Conservation (phyloP, 2,797 vertebrate genomes). For the Morus bassanus region DNA sequence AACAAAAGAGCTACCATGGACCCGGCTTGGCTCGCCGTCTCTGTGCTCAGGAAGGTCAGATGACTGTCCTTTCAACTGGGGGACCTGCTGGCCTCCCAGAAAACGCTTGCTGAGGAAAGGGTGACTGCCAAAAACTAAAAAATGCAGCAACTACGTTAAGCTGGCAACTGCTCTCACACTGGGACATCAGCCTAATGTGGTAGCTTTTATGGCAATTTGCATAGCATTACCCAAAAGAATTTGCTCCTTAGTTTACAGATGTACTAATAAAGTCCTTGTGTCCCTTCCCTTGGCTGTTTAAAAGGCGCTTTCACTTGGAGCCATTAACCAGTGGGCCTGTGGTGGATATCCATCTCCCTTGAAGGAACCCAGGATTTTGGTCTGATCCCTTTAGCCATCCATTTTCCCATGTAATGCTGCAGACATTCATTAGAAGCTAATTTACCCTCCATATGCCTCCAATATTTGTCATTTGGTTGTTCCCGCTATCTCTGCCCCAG, state of each 20-base stretch:
- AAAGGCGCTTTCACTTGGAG: not conserved
- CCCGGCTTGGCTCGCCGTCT: not conserved
- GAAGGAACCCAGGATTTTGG: conserved; percentile 42
- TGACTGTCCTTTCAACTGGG: not conserved
- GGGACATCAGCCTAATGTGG: conserved; percentile 28
- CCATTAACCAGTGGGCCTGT: conserved; percentile 19
- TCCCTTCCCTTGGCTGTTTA: not conserved
- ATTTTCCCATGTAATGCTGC: conserved; percentile 7
- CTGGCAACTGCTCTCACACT: conserved; percentile 14
- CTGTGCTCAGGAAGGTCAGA: not conserved
- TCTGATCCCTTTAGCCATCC: conserved; percentile 30
- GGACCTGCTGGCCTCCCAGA: not conserved
- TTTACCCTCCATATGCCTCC: conserved; percentile 68
- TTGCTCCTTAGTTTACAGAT: conserved; percentile 3
- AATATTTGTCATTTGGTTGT: conserved; percentile 68
- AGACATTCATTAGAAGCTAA: conserved; percentile 68
- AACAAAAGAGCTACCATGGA: not conserved
- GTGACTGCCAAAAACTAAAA: conserved; percentile 2
- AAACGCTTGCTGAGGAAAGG: not conserved
- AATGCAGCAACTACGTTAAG: conserved; percentile 1
- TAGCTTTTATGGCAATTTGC: conserved; percentile 36
- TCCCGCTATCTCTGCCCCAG: conserved; percentile 53
- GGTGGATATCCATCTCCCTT: conserved; percentile 23
- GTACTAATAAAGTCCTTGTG: conserved; percentile 1
- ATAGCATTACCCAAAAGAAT: conserved; percentile 44